Evolutionary conservation across 2,113 vertebrate genomes (phyloP), one percentile per base, ranked within the genome.

Genomic region (Muntiacus reevesi): DNA sequence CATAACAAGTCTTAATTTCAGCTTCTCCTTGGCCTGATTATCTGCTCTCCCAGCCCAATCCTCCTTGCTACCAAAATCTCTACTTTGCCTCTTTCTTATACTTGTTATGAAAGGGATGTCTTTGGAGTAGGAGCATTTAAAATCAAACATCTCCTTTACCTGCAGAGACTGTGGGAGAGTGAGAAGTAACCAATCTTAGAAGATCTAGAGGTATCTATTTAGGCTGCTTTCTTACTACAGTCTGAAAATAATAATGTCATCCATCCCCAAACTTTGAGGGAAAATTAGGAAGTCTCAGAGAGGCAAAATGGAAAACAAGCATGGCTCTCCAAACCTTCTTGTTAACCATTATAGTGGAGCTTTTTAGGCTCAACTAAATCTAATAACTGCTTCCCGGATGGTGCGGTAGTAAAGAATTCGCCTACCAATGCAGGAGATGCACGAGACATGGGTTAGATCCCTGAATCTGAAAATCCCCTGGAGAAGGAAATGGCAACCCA

Each of bases 1-100:
- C 43, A 54, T 81, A 93, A 95, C 87, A 97, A 95, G 94, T 92
- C 92, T 97, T 54, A 67, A 88, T 88, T 93, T 94, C 40, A 79
- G 55, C 7, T 92, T 47, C 57, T 93, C 62, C 15, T 60, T 96
- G 91, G 8, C 83, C 57, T 82, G 52, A 64, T 89, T 85, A 88
- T 71, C n/a, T 91, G 43, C 5, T 95, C 60, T 71, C 15, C 78
- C 74, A 87, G 54, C 40, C 50, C 76, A 93, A 55, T 6, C 7
- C 28, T 9, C 11, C 55, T 81, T 45, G 23, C 87, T 85, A 89
- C 59, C 88, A 95, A 96, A 87, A 82, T 36, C n/a, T 94, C 71
- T 94, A 28, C 57, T 76, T 91, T 96, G 50, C 8, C 64, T 93
- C 78, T 92, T 94, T 67, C 52, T 87, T 47, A 36, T 2, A 55